Conservation (phyloP, 2,797 vertebrate genomes). For the Acipenser transmontanus region DNA sequence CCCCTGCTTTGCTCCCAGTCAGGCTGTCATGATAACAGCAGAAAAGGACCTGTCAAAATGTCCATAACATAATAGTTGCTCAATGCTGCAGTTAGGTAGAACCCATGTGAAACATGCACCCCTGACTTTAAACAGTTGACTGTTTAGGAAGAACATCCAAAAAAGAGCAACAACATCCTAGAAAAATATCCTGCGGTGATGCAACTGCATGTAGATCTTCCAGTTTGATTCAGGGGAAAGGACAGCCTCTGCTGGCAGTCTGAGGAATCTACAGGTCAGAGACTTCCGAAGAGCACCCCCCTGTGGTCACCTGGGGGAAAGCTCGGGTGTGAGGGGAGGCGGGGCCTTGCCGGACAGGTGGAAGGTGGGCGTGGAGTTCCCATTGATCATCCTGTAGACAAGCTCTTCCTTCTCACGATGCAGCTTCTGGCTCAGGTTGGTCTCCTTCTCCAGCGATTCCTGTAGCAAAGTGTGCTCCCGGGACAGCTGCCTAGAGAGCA, state of each 20-base stretch:
- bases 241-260: background rate
- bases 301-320: slow-evolving; percentile 12
- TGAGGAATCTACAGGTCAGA: background rate
- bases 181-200: background rate
- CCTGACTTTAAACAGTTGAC: background rate
- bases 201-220: background rate
- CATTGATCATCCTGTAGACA: slow-evolving; percentile 69
- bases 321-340: slow-evolving; percentile 39
- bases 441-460: slow-evolving; percentile 70
- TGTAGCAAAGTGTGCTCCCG: slow-evolving; percentile 70
- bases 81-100: no score
- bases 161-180: background rate
- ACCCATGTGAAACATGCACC: no score
- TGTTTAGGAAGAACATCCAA: background rate
- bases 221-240: background rate
- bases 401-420: slow-evolving; percentile 83
- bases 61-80: no score
- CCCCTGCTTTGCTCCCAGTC: no score
- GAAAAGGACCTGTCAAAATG: no score
- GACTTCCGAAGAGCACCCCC: background rate
- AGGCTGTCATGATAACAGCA: no score
- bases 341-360: slow-evolving; percentile 42
- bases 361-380: slow-evolving; percentile 54
- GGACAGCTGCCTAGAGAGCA: slow-evolving; percentile 66
- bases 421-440: slow-evolving; percentile 51